Base-by-base conservation (phyloP, 2,888 invertebrate species). In the Harmothoe impar region DNA sequence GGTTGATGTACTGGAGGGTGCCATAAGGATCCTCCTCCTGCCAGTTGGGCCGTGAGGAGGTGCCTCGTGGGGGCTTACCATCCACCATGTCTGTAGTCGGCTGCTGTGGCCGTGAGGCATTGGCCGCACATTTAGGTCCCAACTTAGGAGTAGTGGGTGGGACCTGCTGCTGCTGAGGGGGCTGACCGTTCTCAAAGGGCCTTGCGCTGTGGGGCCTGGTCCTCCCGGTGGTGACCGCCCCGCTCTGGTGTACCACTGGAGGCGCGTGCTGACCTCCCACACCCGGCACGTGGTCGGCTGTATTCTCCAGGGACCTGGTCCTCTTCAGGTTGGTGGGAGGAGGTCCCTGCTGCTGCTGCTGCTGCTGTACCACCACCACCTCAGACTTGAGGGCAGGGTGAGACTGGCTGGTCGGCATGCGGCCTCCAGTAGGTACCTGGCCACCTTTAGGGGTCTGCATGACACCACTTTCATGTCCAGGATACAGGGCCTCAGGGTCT, bases 1-100 rank as follows among this genome's bases (percentile, higher is more conserved):
- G 97, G 92, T 97, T 97, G 20, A 98, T 97, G 93, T 98, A 98
- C 20, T 77, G 89, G 54, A 78, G 88, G 43, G 90, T 86, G 5
- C 77, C 51, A 31, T 72, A 86, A 5, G 90, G 62, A 33, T 90
- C 89, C 35, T 86, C 62, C 10, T 25, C 84, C 43, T 54, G 81
- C 86, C 90, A 85, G 72, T 85, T 29, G 20, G 25, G 23, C n/a
- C 89, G 31, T 12, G 62, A 68, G 68, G 68, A 68, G 43, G 43
- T 43, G 15, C 31, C 52, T 0, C 54, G 17, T 20, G 90, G 90
- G 15, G 90, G 90, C 15, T 81, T 78, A 20, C 81, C 52, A 12
- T 90, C 90, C 25, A 90, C 90, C 68, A 89, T 25, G 31, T 78
- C 78, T 23, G 31, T 78, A 43, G 3, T 3, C 0, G 31, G 31